Base-by-base conservation (phyloP, 2,888 invertebrate species). In the Macropis europaea region DNA sequence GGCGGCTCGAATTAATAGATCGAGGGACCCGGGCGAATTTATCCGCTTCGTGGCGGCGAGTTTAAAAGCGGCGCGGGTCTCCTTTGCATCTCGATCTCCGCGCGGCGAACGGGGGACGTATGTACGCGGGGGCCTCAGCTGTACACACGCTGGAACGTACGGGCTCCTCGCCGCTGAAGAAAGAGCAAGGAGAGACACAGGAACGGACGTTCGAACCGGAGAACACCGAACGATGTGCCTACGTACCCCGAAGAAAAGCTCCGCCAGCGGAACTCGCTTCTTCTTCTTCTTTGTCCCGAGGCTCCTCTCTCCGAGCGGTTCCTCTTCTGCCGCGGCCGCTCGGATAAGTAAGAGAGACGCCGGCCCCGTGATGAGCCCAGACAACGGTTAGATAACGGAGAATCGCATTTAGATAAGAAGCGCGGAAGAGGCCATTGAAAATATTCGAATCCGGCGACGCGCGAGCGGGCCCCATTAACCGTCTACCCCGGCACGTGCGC, bases 1-100 rank as follows among this genome's bases (percentile, higher is more conserved):
- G 82, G 80, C 85, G 87, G 86, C 84, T 87, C 88, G 88, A 88
- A 88, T 88, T 88, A 88, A 88, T 88, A 88, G 88, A 88, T 88
- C 88, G 87, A 81, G 85, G 83, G 86, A 84, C 85, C 87, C 84
- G 86, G 87, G 85, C 87, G 88, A 88, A 88, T 88, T 88, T 87
- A 88, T 88, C 84, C 86, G 87, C 87, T 86, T 84, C 86, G 86
- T 76, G 86, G 84, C 85, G 85, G 85, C 85, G 79, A 86, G 83
- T 82, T 86, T 86, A 83, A 86, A 86, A 84, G 85, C 84, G 79
- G 70, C 83, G 84, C 85, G 84, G 86, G 82, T 79, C 84, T 84
- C 77, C 85, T 86, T 86, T 86, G 84, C 86, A 86, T 86, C 86
- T 86, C 83, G 85, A 85, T 85, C 82, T 83, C 77, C 64, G 76